A percentile compares a stretch with the other conserved stretches of the same genome.
phyloP scores from a whole-genome alignment of 2,797 vertebrate species.

The Enteromius unitaeniatus region DNA sequence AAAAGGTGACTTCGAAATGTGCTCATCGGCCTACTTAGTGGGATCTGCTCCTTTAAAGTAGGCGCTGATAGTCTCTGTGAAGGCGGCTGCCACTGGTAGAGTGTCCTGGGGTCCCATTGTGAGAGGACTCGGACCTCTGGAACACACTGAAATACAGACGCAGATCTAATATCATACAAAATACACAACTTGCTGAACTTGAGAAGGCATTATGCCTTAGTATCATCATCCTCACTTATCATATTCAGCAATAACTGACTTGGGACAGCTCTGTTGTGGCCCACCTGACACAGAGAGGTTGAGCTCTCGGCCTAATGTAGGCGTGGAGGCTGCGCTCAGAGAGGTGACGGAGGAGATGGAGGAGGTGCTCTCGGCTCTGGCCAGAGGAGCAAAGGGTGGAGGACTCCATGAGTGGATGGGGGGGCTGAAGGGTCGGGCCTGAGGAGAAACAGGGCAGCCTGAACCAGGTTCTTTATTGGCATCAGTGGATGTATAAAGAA shows the following conservation, averaged over 20 bases:
- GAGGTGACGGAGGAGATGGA: conserved; percentile 97
- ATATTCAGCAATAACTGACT: neutral
- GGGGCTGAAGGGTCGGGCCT: conserved; percentile 94
- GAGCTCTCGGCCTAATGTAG: conserved; percentile 89
- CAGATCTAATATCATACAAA: neutral
- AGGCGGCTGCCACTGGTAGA: conserved; percentile 96
- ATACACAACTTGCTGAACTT: conserved; percentile 32
- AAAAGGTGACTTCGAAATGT: neutral
- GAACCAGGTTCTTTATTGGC: neutral
- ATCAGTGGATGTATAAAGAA: too few relatives aligned
- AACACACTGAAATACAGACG: conserved; percentile 84
- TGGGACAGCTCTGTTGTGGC: neutral
- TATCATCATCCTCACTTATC: neutral
- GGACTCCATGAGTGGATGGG: conserved; percentile 93
- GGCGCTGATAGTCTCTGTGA: conserved; percentile 97
- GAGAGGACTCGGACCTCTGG: conserved; percentile 94
- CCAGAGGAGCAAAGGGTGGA: conserved; percentile 93
- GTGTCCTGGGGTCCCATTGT: conserved; percentile 99
- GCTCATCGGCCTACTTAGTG: conserved; percentile 84
- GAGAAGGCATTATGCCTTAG: neutral
- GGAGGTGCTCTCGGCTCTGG: conserved; percentile 95
- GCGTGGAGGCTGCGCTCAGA: conserved; percentile 94
- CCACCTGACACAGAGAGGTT: conserved; percentile 77
- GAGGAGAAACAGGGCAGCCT: conserved; percentile 53
- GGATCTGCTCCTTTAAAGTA: conserved; percentile 99